phyloP scores from a whole-genome alignment of 92 coral and sea anemone species.

The Pocillopora grandis region DNA sequence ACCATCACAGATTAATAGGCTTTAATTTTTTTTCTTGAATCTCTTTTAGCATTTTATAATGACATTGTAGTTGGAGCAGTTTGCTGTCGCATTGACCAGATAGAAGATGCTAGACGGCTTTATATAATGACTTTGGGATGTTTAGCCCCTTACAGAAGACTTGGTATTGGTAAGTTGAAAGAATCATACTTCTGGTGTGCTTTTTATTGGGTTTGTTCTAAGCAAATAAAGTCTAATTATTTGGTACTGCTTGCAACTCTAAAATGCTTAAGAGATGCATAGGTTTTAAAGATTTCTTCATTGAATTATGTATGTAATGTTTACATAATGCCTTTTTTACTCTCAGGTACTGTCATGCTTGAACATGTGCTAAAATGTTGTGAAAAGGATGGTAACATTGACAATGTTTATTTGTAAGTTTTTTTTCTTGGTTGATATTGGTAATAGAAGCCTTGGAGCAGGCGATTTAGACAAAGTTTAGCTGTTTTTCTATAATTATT shows the following conservation, averaged over 20 bases:
- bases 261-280: neutral
- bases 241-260: neutral
- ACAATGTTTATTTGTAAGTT: slow-evolving; percentile 96
- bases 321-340: neutral
- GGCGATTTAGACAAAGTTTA: no score
- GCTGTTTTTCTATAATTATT: no score
- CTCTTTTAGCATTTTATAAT: slow-evolving; percentile 81
- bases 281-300: neutral
- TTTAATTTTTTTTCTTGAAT: no score
- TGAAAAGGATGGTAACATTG: slow-evolving; percentile 98
- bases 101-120: slow-evolving; percentile 88
- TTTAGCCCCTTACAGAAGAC: slow-evolving; percentile 96
- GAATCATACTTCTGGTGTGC: neutral
- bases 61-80: slow-evolving; percentile 99
- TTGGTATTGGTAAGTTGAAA: slow-evolving; percentile 80
- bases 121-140: slow-evolving; percentile 98
- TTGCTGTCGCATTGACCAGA: slow-evolving; percentile 96
- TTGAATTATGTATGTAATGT: neutral
- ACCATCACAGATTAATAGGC: no score
- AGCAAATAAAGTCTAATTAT: no score
- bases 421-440: no score
- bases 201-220: no score
- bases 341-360: slow-evolving; percentile 87
- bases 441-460: no score
- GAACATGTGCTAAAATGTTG: slow-evolving; percentile 96